phyloP scores from a whole-genome alignment of 2,797 vertebrate species.

The Crypturellus tataupa region DNA sequence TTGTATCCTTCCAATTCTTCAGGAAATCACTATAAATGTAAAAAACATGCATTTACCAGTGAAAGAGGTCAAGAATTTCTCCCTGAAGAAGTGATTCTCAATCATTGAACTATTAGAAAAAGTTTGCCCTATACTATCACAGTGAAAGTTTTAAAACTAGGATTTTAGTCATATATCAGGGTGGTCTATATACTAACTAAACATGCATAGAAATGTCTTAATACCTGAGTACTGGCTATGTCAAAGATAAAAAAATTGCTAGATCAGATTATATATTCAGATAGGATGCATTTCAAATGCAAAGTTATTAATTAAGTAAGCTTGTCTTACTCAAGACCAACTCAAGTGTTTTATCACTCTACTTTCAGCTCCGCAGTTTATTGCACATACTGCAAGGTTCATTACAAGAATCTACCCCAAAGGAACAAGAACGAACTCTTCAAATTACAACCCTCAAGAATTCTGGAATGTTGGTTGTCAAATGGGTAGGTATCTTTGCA shows the following conservation, averaged over 20 bases:
- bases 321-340: background rate
- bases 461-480: conserved; percentile 94
- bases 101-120: background rate
- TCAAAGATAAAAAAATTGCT: background rate
- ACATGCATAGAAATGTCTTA: background rate
- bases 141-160: background rate
- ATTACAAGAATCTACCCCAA: conserved; percentile 91
- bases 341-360: background rate
- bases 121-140: background rate
- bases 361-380: conserved; percentile 82
- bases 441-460: conserved; percentile 90
- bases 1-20: background rate
- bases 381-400: conserved; percentile 86
- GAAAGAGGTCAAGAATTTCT: background rate
- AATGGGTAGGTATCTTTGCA: conserved; percentile 83
- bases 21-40: background rate
- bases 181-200: background rate
- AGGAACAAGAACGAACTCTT: conserved; percentile 83
- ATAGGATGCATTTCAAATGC: background rate
- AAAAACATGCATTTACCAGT: background rate
- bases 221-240: background rate
- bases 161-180: background rate
- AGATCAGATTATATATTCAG: background rate
- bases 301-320: background rate
- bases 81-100: background rate